These are phyloP conservation scores for Ardeotis arabs DNA, from an alignment of 2,113 vertebrate species.

Conservation along the genomic window DNA sequence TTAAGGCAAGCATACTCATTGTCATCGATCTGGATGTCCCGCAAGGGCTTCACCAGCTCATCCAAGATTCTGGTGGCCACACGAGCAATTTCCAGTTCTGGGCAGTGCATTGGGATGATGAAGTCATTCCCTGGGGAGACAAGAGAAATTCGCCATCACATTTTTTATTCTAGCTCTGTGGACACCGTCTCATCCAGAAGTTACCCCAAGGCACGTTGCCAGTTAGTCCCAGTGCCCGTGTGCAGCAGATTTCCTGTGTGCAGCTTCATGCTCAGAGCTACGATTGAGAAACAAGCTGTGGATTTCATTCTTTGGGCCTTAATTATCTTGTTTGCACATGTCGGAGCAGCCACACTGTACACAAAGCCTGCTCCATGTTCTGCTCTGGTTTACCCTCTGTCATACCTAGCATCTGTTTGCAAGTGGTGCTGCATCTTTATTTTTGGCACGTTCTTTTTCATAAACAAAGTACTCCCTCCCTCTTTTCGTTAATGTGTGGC, in stretches of 20 bases:
- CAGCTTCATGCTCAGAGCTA: not conserved
- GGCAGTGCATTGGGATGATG: slow-evolving; percentile 84
- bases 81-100: slow-evolving; percentile 80
- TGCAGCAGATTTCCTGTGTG: not conserved
- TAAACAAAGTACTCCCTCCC: not conserved
- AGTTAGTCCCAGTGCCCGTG: not conserved
- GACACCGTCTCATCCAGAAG: fast-evolving
- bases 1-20: slow-evolving; percentile 84
- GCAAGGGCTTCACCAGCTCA: slow-evolving; percentile 82
- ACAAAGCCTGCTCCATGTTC: not conserved
- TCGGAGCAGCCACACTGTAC: not conserved
- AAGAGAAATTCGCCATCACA: not conserved
- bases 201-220: not conserved
- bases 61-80: slow-evolving; percentile 82
- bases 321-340: not conserved
- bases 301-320: not conserved
- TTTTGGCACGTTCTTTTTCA: not conserved
- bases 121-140: slow-evolving; percentile 78
- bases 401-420: not conserved
- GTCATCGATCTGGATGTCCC: slow-evolving; percentile 84
- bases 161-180: not conserved
- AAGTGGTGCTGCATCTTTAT: not conserved
- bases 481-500: not conserved
- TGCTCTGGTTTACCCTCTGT: not conserved
- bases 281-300: not conserved